Evolutionary conservation across 2,113 vertebrate genomes (phyloP).

Genomic region (Onychorhynchus coronatus): DNA sequence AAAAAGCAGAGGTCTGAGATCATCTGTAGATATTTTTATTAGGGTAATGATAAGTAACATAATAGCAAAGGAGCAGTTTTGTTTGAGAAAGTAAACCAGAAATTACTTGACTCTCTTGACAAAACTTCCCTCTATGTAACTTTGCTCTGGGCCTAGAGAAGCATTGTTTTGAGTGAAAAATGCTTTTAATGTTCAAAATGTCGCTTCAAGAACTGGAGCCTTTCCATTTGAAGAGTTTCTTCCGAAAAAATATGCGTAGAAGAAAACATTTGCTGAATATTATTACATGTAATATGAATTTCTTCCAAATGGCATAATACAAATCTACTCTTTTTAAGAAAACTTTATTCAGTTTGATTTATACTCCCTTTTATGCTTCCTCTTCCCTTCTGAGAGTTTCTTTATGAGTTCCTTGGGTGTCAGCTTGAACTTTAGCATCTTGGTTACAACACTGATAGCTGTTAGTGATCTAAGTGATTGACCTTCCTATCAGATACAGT

Average conservation of each 20-base stretch:
- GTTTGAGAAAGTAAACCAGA: neutral
- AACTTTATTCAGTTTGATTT: neutral
- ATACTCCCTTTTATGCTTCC: neutral
- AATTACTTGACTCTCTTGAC: neutral
- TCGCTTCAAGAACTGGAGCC: neutral
- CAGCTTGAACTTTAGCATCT: neutral
- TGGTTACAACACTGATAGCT: neutral
- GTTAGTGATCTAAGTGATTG: neutral
- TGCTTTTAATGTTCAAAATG: neutral
- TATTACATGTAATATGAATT: neutral
- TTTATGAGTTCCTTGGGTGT: neutral
- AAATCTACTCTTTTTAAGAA: neutral
- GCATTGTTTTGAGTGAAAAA: neutral
- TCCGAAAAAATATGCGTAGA: neutral
- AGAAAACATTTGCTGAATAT: neutral
- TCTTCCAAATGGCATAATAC: neutral
- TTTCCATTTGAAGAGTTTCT: neutral
- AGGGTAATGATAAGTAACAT: neutral
- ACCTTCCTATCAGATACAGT: neutral
- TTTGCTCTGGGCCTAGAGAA: neutral
- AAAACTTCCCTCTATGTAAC: neutral
- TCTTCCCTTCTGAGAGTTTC: neutral
- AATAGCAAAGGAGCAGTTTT: neutral
- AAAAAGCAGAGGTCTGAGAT: neutral
- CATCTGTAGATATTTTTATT: neutral